These are phyloP conservation scores for Zenarchopterus dispar DNA, from an alignment of 2,797 vertebrate species.

Conservation along the genomic window DNA sequence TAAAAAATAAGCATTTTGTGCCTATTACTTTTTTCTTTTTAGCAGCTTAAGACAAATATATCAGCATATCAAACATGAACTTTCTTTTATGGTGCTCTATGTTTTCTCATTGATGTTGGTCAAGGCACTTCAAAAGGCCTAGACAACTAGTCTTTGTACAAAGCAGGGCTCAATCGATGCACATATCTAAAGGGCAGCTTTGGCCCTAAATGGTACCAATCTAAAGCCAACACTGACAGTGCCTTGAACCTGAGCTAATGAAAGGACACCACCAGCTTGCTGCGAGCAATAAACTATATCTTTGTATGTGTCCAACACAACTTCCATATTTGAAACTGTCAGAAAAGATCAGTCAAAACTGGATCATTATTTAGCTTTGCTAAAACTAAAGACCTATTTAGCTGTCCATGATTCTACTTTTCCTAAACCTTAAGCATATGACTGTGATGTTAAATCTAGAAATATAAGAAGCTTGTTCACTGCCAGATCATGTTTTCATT, in stretches of 20 bases:
- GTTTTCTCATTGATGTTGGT: conserved; percentile 61
- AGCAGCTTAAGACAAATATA: conserved; percentile 66
- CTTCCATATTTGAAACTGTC: conserved; percentile 58
- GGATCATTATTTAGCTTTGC: not conserved
- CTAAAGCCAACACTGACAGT: conserved; percentile 35
- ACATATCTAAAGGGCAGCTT: conserved; percentile 55
- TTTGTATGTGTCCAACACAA: conserved; percentile 10
- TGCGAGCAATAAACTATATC: conserved; percentile 55
- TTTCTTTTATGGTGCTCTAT: conserved; percentile 56
- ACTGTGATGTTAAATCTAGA: not conserved
- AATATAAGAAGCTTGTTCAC: not conserved
- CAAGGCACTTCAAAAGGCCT: conserved; percentile 53
- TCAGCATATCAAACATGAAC: conserved; percentile 59
- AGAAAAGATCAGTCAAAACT: conserved; percentile 23
- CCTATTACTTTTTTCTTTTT: not conserved
- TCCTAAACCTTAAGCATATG: not conserved
- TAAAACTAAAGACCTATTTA: not conserved
- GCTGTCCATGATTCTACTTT: conserved; percentile 11
- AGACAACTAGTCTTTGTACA: conserved; percentile 57
- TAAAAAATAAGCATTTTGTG: conserved; percentile 3
- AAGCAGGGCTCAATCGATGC: conserved; percentile 52
- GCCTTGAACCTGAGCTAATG: conserved; percentile 36
- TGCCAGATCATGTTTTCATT: not conserved
- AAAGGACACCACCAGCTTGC: conserved; percentile 49
- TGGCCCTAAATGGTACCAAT: conserved; percentile 41